A percentile compares a stretch with the other conserved stretches of the same genome.
Evolutionary conservation across 2,888 invertebrate species (phyloP).

Genomic region (Amphipyra tragopoginis): DNA sequence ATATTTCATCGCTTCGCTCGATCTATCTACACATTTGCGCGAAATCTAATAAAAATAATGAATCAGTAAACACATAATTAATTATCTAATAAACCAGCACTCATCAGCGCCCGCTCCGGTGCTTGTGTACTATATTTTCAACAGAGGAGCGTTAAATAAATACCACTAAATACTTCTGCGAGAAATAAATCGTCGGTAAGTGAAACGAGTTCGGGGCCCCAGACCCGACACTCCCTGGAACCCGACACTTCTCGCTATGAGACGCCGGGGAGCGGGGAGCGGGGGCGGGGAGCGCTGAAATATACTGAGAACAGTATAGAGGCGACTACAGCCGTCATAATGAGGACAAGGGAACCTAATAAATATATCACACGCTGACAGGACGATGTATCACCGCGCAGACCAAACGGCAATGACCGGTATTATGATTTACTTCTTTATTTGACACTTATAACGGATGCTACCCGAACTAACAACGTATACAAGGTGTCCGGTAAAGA

Average conservation of each 20-base stretch:
- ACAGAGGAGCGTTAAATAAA: background rate
- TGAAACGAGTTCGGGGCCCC: background rate
- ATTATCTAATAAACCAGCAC: no score
- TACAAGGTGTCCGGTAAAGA: no score
- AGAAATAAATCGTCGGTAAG: conserved; percentile 12
- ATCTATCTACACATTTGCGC: no score
- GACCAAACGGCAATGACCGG: background rate
- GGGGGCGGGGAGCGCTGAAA: background rate
- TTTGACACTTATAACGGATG: background rate
- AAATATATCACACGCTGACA: conserved; percentile 21
- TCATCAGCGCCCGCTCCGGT: no score
- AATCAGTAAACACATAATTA: no score
- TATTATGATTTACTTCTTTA: conserved; percentile 11
- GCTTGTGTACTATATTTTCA: no score
- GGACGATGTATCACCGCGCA: conserved; percentile 9
- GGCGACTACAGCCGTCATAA: background rate
- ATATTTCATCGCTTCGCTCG: no score
- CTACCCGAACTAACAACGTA: background rate
- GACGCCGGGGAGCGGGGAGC: background rate
- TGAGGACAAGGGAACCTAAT: conserved; percentile 16
- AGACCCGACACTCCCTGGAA: background rate
- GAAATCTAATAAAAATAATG: no score
- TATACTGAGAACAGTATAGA: background rate
- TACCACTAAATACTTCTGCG: conserved; percentile 2
- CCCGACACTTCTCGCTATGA: background rate